Conservation (phyloP, 2,113 vertebrate genomes). For the Peromyscus maniculatus region DNA sequence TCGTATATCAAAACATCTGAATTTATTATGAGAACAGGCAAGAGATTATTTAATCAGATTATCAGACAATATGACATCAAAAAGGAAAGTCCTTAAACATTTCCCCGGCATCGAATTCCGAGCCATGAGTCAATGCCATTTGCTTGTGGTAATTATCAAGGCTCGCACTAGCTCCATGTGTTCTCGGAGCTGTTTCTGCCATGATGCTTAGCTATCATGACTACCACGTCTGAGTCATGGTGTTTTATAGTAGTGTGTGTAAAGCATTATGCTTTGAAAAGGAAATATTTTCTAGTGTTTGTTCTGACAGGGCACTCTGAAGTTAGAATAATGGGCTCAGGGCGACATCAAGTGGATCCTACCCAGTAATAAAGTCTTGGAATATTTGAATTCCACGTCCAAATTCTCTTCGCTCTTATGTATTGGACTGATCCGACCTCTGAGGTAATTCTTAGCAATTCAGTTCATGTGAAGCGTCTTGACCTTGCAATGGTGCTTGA, state of each 20-base stretch:
- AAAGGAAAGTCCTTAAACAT: not conserved
- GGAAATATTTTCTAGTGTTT: constrained; percentile 60
- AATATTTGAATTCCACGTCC: not conserved
- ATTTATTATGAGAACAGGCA: constrained; percentile 10
- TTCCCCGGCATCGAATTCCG: constrained; percentile 52
- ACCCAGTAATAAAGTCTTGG: constrained; percentile 21
- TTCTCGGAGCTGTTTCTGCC: constrained; percentile 27
- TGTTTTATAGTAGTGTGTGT: constrained; percentile 45
- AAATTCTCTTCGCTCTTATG: constrained; percentile 58
- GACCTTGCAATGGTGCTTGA: not conserved
- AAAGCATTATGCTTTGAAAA: constrained; percentile 64
- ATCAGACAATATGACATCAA: constrained; percentile 9
- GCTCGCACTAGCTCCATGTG: constrained; percentile 24
- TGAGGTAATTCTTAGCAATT: not conserved
- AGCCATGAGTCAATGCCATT: constrained; percentile 58
- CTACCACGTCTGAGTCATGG: constrained; percentile 57
- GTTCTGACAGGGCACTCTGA: constrained; percentile 47
- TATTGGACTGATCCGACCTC: constrained; percentile 6
- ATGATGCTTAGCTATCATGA: constrained; percentile 50
- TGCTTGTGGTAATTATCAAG: constrained; percentile 51
- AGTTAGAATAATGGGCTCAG: constrained; percentile 34
- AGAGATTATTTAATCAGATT: constrained; percentile 58
- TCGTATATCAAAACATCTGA: not conserved
- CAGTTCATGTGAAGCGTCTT: not conserved
- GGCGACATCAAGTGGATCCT: not conserved